phyloP scores from a whole-genome alignment of 2,113 vertebrate species.

The Erythrocebus patas region DNA sequence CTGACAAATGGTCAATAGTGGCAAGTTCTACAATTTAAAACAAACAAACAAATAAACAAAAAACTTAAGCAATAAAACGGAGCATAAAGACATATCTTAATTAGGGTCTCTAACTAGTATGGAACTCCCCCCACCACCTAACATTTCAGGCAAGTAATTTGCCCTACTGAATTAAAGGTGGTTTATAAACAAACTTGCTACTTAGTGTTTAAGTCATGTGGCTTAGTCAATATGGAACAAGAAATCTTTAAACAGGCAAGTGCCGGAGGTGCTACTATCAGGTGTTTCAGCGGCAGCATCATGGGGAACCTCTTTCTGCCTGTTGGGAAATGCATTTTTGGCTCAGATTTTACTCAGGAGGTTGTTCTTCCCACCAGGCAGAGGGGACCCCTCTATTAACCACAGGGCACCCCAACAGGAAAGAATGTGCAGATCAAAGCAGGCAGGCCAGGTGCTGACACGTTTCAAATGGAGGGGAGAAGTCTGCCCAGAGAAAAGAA shows the following conservation, averaged over 20 bases:
- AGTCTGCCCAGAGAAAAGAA: neutral
- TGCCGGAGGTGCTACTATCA: neutral
- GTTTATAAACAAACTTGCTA: slow-evolving; percentile 1
- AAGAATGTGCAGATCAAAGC: neutral
- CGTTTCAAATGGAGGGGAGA: neutral
- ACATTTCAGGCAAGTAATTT: neutral
- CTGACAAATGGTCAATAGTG: neutral
- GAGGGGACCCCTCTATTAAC: neutral
- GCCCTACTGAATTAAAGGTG: neutral
- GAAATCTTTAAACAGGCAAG: neutral
- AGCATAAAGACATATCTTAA: neutral
- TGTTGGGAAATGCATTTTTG: neutral
- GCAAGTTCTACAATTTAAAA: neutral
- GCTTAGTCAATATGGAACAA: neutral
- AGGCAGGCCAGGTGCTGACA: neutral
- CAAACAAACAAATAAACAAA: neutral
- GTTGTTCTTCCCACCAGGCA: neutral
- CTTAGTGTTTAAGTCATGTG: neutral
- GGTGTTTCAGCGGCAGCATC: neutral
- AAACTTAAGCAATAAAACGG: neutral
- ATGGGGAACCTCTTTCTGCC: neutral
- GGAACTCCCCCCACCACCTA: neutral
- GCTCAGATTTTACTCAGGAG: neutral
- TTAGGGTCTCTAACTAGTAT: neutral
- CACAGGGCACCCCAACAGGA: neutral